Evolutionary conservation across 2,888 invertebrate genomes (phyloP).

Genomic region (Microctonus hyperodae): DNA sequence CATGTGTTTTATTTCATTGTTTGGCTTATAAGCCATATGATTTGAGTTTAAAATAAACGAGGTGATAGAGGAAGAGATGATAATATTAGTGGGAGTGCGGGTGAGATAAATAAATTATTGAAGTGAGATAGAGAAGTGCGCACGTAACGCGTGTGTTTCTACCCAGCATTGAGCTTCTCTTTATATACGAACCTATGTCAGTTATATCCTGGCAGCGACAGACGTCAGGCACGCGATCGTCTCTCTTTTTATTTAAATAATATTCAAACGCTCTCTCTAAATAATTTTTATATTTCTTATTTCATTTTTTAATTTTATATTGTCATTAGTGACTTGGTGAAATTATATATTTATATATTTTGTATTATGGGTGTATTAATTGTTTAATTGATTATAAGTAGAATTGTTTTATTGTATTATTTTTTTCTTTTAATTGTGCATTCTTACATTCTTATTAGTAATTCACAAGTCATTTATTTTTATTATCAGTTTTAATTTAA

Average conservation of each 20-base stretch:
- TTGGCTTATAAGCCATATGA: neutral
- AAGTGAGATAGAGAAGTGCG: conserved; percentile 19
- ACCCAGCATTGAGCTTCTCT: conserved; percentile 24
- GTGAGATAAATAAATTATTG: neutral
- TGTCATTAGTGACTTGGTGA: neutral
- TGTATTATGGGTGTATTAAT: neutral
- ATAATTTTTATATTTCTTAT: neutral
- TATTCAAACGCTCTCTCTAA: conserved; percentile 10
- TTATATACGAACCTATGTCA: conserved; percentile 45
- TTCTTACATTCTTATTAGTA: no score
- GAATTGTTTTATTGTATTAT: no score
- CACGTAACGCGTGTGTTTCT: conserved; percentile 31
- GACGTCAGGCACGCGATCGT: conserved; percentile 52
- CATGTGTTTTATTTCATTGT: conserved; percentile 25
- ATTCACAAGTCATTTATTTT: no score
- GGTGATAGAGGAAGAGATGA: neutral
- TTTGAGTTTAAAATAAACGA: neutral
- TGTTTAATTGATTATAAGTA: neutral
- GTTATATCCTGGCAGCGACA: conserved; percentile 62
- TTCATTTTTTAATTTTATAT: neutral
- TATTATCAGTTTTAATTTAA: no score
- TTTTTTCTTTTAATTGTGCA: no score
- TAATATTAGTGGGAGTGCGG: neutral
- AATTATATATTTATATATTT: neutral
- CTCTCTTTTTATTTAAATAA: conserved; percentile 26